Conservation (phyloP, 2,797 vertebrate genomes). For the Myotis vivesi region DNA sequence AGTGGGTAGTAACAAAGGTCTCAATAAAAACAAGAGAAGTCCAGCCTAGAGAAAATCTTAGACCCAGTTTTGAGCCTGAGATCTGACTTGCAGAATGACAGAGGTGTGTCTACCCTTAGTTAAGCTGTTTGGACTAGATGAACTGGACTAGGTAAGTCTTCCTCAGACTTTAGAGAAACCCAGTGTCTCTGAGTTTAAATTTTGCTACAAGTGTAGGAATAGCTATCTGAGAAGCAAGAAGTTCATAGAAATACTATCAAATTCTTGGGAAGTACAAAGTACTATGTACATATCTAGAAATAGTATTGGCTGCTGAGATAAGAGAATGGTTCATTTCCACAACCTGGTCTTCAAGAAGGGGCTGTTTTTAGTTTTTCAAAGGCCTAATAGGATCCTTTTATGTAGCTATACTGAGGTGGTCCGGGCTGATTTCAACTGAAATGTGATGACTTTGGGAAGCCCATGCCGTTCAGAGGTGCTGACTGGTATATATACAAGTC, state of each 20-base stretch:
- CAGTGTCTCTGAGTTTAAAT: not conserved
- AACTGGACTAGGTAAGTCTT: not conserved
- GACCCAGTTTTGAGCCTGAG: not conserved
- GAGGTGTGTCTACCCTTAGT: not conserved
- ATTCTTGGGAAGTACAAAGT: not conserved
- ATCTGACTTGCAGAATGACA: not conserved
- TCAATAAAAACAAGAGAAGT: not conserved
- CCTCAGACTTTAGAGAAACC: not conserved
- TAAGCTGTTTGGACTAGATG: not conserved
- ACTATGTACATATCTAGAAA: not conserved
- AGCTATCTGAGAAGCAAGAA: not conserved
- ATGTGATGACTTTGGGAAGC: not conserved
- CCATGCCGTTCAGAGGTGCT: not conserved
- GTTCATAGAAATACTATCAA: not conserved
- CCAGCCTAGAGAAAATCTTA: not conserved
- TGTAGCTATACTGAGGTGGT: not conserved
- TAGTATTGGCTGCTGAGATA: not conserved
- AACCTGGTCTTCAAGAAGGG: not conserved
- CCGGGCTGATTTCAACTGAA: not conserved
- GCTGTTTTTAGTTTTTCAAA: not conserved
- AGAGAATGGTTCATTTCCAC: not conserved
- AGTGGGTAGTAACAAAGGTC: not conserved
- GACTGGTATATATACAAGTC: not conserved
- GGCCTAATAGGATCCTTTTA: not conserved
- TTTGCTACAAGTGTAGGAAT: not conserved